These are phyloP conservation scores for Paramormyrops kingsleyae DNA, from an alignment of 2,113 vertebrate genomes.

Conservation along the genomic window DNA sequence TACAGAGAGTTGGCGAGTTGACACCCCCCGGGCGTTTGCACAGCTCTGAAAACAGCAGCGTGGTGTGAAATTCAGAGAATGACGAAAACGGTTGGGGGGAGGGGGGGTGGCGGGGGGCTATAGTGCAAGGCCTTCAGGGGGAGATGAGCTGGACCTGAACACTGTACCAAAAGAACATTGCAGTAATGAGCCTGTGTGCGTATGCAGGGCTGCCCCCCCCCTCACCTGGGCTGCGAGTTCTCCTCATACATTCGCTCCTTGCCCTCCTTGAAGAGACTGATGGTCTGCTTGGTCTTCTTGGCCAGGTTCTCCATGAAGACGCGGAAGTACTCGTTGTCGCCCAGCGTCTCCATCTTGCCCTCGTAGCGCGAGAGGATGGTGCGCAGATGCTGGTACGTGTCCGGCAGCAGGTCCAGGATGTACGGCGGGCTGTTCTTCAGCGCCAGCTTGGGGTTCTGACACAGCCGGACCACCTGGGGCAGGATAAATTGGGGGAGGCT, in stretches of 20 bases:
- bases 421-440: conserved; percentile 98
- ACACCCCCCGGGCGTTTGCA: background rate
- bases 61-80: background rate
- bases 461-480: conserved; percentile 87
- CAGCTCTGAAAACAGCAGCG: background rate
- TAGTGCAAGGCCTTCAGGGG: background rate
- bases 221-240: conserved; percentile 89
- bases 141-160: background rate
- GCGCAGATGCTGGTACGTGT: conserved; percentile 96
- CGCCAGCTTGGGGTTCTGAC: conserved; percentile 93
- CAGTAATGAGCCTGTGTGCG: conserved; percentile 75
- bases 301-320: conserved; percentile 98
- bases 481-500: background rate
- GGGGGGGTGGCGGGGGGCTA: background rate
- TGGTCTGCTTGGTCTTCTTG: conserved; percentile 98
- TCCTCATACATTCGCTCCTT: conserved; percentile 98
- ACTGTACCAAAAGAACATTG: conserved; percentile 63
- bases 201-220: background rate
- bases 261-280: conserved; percentile 96
- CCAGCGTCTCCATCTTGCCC: conserved; percentile 94
- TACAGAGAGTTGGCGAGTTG: background rate
- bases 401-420: conserved; percentile 92
- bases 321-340: conserved; percentile 94
- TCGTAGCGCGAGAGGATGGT: conserved; percentile 91
- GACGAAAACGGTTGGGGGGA: background rate